phyloP scores from a whole-genome alignment of 2,113 vertebrate species.

The Pycnonotus jocosus region DNA sequence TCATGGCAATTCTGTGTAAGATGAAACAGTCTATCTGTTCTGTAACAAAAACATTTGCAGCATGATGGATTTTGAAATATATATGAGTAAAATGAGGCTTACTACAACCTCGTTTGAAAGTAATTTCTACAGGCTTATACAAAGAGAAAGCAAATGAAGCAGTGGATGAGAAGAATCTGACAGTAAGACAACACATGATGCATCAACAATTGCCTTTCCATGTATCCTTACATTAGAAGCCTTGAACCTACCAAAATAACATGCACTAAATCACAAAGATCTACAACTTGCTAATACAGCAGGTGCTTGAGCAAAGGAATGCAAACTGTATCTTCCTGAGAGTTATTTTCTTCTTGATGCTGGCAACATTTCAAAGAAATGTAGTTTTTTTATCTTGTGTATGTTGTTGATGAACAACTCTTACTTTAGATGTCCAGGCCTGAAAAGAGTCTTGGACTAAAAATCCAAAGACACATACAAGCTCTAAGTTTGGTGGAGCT shows the following conservation, averaged over 20 bases:
- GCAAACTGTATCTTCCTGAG: background rate
- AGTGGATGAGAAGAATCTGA: background rate
- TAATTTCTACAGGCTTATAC: background rate
- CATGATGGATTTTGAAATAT: background rate
- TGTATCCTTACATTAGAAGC: background rate
- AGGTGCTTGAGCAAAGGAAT: background rate
- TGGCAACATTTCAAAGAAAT: background rate
- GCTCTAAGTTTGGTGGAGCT: background rate
- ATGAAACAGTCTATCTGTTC: background rate
- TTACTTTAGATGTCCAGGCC: background rate
- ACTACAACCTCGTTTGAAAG: background rate
- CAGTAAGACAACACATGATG: background rate
- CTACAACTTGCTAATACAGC: background rate
- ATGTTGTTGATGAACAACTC: background rate
- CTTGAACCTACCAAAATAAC: background rate
- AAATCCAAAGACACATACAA: background rate
- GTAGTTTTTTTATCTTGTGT: background rate
- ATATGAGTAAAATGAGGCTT: background rate
- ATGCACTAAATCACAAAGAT: background rate
- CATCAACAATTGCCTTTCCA: background rate
- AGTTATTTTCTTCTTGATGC: background rate
- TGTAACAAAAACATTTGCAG: background rate
- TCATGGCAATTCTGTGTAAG: background rate
- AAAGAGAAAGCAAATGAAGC: background rate
- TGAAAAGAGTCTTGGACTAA: background rate